Percentiles rank a stretch among this genome's conserved stretches.
phyloP scores from a whole-genome alignment of 2,888 invertebrate genomes.

The Galerucella calmariensis region DNA sequence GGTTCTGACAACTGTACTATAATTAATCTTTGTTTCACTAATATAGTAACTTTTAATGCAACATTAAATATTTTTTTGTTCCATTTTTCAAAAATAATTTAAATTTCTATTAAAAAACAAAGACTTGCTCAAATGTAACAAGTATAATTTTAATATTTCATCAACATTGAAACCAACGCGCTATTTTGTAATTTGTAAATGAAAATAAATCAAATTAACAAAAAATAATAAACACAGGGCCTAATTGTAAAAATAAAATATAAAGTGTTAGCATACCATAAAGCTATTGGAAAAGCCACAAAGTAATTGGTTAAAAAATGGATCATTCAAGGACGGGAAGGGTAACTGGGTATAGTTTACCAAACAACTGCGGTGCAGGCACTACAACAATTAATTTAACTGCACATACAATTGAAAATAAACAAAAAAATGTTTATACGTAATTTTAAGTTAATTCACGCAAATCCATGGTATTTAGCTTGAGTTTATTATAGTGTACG shows the following conservation, averaged over 20 bases:
- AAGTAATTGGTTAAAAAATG: constrained; percentile 42
- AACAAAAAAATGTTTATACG: neutral
- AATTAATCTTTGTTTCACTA: neutral
- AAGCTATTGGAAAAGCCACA: constrained; percentile 40
- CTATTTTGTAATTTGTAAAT: neutral
- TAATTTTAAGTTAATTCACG: no score
- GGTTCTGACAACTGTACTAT: no score
- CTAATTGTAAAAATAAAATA: constrained; percentile 30
- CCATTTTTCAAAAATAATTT: neutral
- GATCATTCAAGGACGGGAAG: constrained; percentile 43
- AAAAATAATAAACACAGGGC: constrained; percentile 15
- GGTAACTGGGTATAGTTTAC: constrained; percentile 42
- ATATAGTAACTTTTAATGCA: neutral
- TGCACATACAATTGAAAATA: neutral
- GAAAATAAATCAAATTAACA: neutral
- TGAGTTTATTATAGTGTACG: no score
- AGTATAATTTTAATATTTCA: neutral
- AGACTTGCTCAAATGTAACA: no score
- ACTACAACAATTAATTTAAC: constrained; percentile 52
- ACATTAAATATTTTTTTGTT: neutral
- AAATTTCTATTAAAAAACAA: no score
- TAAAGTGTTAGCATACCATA: constrained; percentile 41
- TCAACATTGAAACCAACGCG: neutral
- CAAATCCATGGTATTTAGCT: no score
- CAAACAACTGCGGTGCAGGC: constrained; percentile 57